Percentiles rank a stretch among this genome's conserved stretches.
These are phyloP conservation scores for Gallinago stenura DNA, from an alignment of 2,797 vertebrate genomes.

Conservation along the genomic window DNA sequence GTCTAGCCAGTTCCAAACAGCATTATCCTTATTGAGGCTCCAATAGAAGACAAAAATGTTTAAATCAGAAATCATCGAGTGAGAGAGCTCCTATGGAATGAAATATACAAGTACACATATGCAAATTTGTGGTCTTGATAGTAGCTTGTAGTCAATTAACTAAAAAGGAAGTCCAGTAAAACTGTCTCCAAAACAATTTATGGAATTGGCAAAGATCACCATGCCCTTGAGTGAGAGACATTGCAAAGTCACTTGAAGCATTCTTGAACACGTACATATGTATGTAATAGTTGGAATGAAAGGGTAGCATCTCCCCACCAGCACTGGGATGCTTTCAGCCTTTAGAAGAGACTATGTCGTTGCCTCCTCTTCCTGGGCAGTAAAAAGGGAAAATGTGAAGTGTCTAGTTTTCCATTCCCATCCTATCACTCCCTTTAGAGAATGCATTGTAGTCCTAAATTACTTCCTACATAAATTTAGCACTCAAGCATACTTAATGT, in stretches of 20 bases:
- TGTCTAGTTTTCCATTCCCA: neutral
- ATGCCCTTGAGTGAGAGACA: neutral
- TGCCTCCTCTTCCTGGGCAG: neutral
- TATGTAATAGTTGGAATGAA: neutral
- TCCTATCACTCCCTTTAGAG: neutral
- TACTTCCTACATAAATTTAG: neutral
- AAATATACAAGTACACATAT: neutral
- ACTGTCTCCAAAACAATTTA: neutral
- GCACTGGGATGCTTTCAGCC: neutral
- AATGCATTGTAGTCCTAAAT: neutral
- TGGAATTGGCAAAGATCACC: neutral
- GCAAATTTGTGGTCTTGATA: neutral
- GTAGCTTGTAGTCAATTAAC: neutral
- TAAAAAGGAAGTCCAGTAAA: neutral
- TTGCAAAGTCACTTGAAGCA: neutral
- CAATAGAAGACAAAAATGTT: neutral
- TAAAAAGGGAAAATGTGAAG: neutral
- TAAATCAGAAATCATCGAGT: neutral
- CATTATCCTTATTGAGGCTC: neutral
- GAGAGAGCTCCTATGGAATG: neutral
- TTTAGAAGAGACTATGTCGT: neutral
- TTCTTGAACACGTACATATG: rapidly evolving
- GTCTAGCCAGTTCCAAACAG: neutral
- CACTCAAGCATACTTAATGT: neutral
- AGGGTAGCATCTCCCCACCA: neutral